Evolutionary conservation across 2,113 vertebrate genomes (phyloP).

Genomic region (Parus major): DNA sequence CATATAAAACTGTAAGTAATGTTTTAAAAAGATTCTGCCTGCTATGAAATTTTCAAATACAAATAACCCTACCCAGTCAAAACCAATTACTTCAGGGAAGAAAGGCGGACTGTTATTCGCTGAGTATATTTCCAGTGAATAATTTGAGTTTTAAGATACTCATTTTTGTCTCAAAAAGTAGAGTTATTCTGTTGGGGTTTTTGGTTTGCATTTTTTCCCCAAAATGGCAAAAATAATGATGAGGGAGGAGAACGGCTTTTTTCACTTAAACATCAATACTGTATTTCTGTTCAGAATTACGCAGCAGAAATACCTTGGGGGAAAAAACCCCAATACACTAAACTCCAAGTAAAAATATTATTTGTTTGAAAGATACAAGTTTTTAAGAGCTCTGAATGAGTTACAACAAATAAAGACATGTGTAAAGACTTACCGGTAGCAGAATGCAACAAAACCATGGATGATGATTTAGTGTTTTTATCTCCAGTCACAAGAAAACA

Average conservation of each 20-base stretch:
- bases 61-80: background rate
- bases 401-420: background rate
- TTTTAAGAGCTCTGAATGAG: background rate
- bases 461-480: background rate
- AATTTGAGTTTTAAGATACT: background rate
- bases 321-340: background rate
- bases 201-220: background rate
- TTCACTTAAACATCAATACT: background rate
- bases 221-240: background rate
- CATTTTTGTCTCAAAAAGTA: background rate
- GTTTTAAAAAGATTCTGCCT: background rate
- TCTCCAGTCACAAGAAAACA: background rate
- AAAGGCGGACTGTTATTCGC: background rate
- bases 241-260: background rate
- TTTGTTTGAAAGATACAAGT: background rate
- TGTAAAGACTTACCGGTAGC: background rate
- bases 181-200: background rate
- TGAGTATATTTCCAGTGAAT: background rate
- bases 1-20: background rate
- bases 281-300: background rate
- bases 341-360: background rate
- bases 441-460: background rate
- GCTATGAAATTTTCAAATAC: slow-evolving; percentile 14
- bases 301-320: background rate
- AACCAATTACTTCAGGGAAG: background rate